Evolutionary conservation across 1,140 invertebrate genomes (phyloP).

Genomic region (Drosophila tsacasi): DNA sequence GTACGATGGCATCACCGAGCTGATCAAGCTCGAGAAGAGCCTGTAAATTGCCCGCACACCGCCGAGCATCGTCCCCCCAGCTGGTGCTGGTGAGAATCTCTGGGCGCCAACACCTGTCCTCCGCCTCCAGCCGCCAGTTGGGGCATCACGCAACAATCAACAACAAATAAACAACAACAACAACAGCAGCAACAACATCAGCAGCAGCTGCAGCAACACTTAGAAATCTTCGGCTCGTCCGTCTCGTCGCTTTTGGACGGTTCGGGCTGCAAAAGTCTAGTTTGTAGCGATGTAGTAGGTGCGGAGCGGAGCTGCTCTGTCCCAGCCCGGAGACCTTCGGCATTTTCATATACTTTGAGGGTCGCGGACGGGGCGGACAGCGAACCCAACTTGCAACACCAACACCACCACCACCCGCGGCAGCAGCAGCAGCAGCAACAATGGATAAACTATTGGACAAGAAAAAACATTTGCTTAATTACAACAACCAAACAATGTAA

Average conservation of each 20-base stretch:
- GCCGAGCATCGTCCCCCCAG: constrained; percentile 26
- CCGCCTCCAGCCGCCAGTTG: neutral
- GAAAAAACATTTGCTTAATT: constrained; percentile 75
- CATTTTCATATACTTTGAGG: constrained; percentile 79
- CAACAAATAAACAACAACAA: constrained; percentile 39
- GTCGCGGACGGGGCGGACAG: constrained; percentile 42
- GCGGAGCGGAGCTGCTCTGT: constrained; percentile 36
- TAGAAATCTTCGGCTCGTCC: constrained; percentile 56
- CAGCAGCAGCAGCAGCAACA: constrained; percentile 45
- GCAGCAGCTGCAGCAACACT: constrained; percentile 29
- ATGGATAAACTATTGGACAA: constrained; percentile 74
- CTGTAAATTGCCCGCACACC: constrained; percentile 86
- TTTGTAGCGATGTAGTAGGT: constrained; percentile 60
- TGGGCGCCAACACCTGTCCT: constrained; percentile 19
- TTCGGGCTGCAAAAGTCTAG: constrained; percentile 54
- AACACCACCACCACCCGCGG: constrained; percentile 31
- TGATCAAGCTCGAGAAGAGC: constrained; percentile 94
- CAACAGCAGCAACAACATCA: constrained; percentile 6
- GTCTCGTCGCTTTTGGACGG: constrained; percentile 51
- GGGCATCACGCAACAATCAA: constrained; percentile 43
- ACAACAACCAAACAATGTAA: constrained; percentile 79
- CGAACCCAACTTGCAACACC: constrained; percentile 30
- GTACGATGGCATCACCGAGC: constrained; percentile 94
- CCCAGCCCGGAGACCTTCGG: constrained; percentile 57
- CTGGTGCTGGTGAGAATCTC: neutral